These are phyloP conservation scores for Euplexia lucipara DNA, from an alignment of 2,888 invertebrate species.

Conservation along the genomic window DNA sequence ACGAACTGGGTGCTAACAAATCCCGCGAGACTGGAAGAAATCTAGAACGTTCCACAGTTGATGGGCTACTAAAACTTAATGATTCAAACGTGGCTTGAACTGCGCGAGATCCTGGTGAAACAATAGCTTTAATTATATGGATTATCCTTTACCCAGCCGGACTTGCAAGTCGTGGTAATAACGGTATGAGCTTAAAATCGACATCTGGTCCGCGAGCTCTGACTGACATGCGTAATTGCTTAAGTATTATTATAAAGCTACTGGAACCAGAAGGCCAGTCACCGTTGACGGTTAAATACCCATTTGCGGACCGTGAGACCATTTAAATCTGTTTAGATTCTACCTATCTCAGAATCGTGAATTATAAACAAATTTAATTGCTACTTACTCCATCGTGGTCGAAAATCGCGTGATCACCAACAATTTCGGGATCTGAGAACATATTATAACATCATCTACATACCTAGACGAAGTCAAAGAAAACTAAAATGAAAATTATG, in stretches of 20 bases:
- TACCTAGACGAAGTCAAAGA: conserved; percentile 25
- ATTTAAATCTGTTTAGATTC: conserved; percentile 67
- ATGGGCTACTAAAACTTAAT: conserved; percentile 62
- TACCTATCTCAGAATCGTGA: conserved; percentile 40
- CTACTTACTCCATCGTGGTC: conserved; percentile 46
- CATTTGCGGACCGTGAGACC: conserved; percentile 72
- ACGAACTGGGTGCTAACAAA: conserved; percentile 27
- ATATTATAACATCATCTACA: conserved; percentile 32
- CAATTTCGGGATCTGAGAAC: conserved; percentile 46
- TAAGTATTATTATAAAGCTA: conserved; percentile 84
- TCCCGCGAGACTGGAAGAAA: conserved; percentile 37
- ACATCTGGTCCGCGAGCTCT: conserved; percentile 82
- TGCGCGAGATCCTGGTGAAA: conserved; percentile 68
- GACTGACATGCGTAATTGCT: conserved; percentile 75
- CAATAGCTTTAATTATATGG: conserved; percentile 76
- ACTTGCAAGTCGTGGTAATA: conserved; percentile 75
- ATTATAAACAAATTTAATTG: conserved; percentile 57
- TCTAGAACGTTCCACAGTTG: conserved; percentile 57
- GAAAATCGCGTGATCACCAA: conserved; percentile 59
- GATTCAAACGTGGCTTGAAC: conserved; percentile 62
- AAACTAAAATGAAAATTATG: conserved; percentile 55
- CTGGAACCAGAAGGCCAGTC: conserved; percentile 80
- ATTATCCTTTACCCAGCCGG: conserved; percentile 73
- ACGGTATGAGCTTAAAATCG: conserved; percentile 74
- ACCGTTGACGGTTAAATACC: conserved; percentile 70